Evolutionary conservation across 2,888 invertebrate genomes (phyloP).

Genomic region (Dicyrtomina minuta): DNA sequence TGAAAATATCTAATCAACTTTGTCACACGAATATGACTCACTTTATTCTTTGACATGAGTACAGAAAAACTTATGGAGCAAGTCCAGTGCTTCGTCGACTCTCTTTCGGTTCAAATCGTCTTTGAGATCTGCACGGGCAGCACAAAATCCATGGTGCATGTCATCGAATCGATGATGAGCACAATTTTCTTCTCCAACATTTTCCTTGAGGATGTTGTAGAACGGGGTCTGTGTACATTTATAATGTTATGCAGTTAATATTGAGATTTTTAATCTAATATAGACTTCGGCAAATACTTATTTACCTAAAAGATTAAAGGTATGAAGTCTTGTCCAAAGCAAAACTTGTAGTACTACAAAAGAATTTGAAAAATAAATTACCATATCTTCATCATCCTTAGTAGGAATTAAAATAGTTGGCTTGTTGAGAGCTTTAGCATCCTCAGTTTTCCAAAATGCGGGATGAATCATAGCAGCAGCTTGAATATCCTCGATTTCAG

Average conservation of each 20-base stretch:
- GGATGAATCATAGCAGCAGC: conserved; percentile 47
- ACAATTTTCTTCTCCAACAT: conserved; percentile 37
- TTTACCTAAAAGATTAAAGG: no score
- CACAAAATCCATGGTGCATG: conserved; percentile 48
- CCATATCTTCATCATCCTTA: conserved; percentile 45
- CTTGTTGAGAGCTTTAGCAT: conserved; percentile 35
- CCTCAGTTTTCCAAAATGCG: conserved; percentile 37
- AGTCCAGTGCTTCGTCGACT: conserved; percentile 45
- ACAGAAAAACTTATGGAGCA: conserved; percentile 41
- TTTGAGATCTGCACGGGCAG: conserved; percentile 45
- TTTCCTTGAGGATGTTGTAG: conserved; percentile 39
- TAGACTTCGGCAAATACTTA: no score
- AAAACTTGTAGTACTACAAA: no score
- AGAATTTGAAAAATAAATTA: no score
- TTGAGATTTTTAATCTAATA: no score
- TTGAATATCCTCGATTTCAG: conserved; percentile 33
- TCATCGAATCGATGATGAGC: conserved; percentile 46
- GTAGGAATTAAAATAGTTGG: conserved; percentile 41
- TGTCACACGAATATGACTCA: no score
- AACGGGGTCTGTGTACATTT: conserved; percentile 43
- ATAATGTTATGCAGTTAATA: no score
- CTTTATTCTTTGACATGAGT: conserved; percentile 36
- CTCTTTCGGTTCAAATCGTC: conserved; percentile 41
- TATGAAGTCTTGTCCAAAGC: no score
- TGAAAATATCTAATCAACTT: no score